Base-by-base conservation (phyloP, 2,113 vertebrate species). In the Chauna torquata region DNA sequence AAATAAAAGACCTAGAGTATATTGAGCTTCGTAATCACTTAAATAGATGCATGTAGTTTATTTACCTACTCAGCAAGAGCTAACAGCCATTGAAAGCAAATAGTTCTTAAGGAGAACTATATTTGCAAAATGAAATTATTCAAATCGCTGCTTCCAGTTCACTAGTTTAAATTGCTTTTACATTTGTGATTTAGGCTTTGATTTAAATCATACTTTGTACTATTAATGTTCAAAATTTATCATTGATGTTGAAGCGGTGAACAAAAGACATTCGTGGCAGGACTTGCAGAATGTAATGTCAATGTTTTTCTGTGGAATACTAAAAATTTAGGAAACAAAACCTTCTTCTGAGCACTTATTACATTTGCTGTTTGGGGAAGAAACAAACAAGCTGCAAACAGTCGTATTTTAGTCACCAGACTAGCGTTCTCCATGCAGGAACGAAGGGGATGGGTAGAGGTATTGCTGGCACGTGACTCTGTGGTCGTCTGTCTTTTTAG, bases 161-260 rank as follows among this genome's bases (percentile, higher is more conserved):
- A 61, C 9, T 86, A 58, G 59, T 68, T 94, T 82, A 92, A 95
- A 92, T 97, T 90, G 88, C 66, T 92, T 86, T 40, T 70, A 36
- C 81, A 32, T 92, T 89, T 87, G 72, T 91, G 81, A 87, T 92
- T 94, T 80, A 90, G 84, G 55, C 83, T 95, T 83, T 82, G 91
- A 91, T 95, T 95, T 95, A 94, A 91, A 87, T 90, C 77, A 59
- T 87, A 55, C 89, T 96, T 95, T 74, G 38, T 94, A 27, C 85
- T 94, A 70, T 86, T 93, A 93, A 77, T 19, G 47, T 82, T 96
- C 49, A 86, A 42, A 92, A 95, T 95, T 90, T 88, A 87, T 94
- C 81, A 92, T 82, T 84, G 91, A n/a, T 78, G 59, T 30, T 55
- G 84, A 91, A 92, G 64, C 89, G 90, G 78, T 77, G 95, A 97